These are phyloP conservation scores for Cyphomyrus discorhynchus DNA, from an alignment of 2,113 vertebrate species.

Conservation along the genomic window DNA sequence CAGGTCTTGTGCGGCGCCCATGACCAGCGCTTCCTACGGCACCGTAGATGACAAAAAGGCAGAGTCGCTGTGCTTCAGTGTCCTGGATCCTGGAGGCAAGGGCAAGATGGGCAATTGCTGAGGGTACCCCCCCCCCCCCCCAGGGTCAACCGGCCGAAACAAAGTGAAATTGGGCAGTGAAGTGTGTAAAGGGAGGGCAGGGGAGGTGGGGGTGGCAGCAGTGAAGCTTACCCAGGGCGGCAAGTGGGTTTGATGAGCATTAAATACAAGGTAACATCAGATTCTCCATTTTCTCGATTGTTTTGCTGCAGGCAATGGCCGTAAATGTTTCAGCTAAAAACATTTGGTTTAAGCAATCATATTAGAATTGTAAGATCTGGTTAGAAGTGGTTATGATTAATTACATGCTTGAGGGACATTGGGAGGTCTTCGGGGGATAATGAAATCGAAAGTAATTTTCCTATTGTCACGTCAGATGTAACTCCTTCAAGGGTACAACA, in stretches of 20 bases:
- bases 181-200: not conserved
- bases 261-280: not conserved
- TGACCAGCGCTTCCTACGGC: not conserved
- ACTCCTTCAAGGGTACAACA: not conserved
- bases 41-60: not conserved
- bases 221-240: not conserved
- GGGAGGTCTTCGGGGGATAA: not conserved
- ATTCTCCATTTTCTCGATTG: not conserved
- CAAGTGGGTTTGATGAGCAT: not conserved
- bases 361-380: not conserved
- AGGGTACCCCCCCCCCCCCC: not conserved
- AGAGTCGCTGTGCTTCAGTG: not conserved
- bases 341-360: not conserved
- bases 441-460: not conserved
- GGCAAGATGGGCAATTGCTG: not conserved
- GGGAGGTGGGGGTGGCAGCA: not conserved
- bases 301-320: not conserved
- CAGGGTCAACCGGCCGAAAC: not conserved
- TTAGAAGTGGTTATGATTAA: not conserved
- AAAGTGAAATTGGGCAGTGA: not conserved
- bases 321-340: not conserved
- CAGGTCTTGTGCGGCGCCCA: not conserved
- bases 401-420: not conserved
- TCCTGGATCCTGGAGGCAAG: not conserved
- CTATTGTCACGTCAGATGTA: not conserved